Conservation (phyloP, 2,113 vertebrate genomes). For the Genyomyrus donnyi region DNA sequence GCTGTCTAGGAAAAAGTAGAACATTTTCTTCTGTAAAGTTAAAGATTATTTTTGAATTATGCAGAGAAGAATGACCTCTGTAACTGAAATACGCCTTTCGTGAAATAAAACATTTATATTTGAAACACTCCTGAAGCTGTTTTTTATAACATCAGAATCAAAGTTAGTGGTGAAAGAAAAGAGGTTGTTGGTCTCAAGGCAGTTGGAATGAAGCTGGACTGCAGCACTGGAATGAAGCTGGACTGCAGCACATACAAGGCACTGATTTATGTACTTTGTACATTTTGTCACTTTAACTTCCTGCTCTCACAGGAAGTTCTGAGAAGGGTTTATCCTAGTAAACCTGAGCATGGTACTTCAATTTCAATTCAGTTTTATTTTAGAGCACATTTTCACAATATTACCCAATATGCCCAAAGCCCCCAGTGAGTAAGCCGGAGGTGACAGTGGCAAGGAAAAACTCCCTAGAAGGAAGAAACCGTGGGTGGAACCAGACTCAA, state of each 20-base stretch:
- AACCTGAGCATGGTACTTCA: background rate
- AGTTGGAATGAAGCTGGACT: background rate
- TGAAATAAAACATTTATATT: constrained; percentile 41
- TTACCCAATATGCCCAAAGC: background rate
- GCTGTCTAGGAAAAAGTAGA: background rate
- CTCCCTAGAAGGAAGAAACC: background rate
- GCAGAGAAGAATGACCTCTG: constrained; percentile 31
- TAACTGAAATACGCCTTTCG: constrained; percentile 25
- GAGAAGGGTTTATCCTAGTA: background rate
- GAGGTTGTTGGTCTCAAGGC: background rate
- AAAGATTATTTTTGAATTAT: constrained; percentile 2
- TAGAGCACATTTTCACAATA: background rate
- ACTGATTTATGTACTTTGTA: background rate
- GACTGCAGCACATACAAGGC: background rate
- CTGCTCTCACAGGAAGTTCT: background rate
- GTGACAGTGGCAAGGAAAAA: background rate
- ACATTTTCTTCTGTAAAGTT: background rate
- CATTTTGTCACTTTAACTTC: background rate
- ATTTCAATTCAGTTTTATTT: background rate
- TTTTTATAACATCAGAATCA: background rate
- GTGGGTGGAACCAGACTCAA: background rate
- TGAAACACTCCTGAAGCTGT: background rate
- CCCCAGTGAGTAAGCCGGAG: background rate
- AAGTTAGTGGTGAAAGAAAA: background rate
- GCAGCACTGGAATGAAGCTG: background rate